Evolutionary conservation across 2,888 invertebrate genomes (phyloP), one percentile per base, ranked within the genome.

Genomic region (Blastobasis adustella): DNA sequence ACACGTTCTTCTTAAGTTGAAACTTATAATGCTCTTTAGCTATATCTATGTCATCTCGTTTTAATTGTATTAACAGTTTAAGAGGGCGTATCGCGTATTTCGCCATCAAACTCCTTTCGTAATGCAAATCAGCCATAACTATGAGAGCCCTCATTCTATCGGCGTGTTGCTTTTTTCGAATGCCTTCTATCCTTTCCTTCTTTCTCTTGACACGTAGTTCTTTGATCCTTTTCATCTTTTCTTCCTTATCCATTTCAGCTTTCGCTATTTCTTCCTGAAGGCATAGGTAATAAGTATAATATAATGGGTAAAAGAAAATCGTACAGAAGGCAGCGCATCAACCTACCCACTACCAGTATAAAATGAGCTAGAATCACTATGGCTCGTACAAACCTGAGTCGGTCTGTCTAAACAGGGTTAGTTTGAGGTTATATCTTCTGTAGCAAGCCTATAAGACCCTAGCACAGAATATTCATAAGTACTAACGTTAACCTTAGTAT

Each of bases 161-260:
- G 5, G 76, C 75, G 54, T 81, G 72, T 60, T 90, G 90, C 69
- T 91, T 91, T 62, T 90, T 90, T 56, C 90, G 76, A 54, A 92
- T 90, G 62, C 89, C 91, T 37, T 92, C 89, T 60, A 90, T 80
- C 71, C 91, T 91, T 66, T 93, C 90, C 60, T 82, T 89, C 52
- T 83, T 90, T 23, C 91, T 83, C 65, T 90, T 91, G 56, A 92
- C 90, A 63, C 90, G 90, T 41, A 93, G 83, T 54, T 92, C 91
- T 65, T 90, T 89, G 6, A 90, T 85, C 51, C 90, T 85, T 66
- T 90, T 85, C 23, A 82, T 80, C 69, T 92, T 91, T 47, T 91
- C 90, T 73, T 92, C 91, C 67, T 92, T 91, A 53, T 92, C 90
- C 75, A 90, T 80, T 71, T 85, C 84, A 53, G 87, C 84, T 66